phyloP scores from a whole-genome alignment of 2,113 vertebrate genomes.

The Lophochroa leadbeateri region DNA sequence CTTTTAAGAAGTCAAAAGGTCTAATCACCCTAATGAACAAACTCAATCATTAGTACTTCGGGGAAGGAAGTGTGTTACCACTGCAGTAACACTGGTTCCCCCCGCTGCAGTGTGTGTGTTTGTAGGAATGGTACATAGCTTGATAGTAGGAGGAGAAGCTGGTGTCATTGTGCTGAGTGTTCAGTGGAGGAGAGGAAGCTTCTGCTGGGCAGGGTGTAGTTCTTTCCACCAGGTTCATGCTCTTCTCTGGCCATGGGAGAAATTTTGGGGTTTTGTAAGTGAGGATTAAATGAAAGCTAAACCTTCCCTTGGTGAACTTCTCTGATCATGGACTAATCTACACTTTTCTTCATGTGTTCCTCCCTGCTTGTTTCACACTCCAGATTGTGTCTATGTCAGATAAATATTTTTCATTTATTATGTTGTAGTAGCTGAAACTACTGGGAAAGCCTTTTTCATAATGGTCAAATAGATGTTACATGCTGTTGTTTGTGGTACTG shows the following conservation, averaged over 20 bases:
- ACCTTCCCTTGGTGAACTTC: background rate
- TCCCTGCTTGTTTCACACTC: background rate
- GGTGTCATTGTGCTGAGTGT: background rate
- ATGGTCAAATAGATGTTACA: background rate
- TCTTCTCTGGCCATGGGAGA: background rate
- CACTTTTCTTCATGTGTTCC: background rate
- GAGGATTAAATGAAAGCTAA: background rate
- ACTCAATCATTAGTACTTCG: slow-evolving; percentile 48
- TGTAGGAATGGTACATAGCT: background rate
- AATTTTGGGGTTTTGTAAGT: background rate
- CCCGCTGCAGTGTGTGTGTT: background rate
- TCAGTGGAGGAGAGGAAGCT: background rate
- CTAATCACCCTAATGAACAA: slow-evolving; percentile 63
- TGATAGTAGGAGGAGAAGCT: background rate
- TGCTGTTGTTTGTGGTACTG: background rate
- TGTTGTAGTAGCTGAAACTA: background rate
- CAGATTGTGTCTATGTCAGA: background rate
- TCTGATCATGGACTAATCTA: background rate
- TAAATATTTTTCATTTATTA: background rate
- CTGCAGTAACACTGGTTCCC: background rate
- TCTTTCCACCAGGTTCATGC: fast-evolving
- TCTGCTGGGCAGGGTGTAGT: background rate
- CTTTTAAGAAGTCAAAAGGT: slow-evolving; percentile 66
- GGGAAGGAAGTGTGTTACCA: background rate
- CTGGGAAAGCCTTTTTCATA: background rate